Evolutionary conservation across 2,113 vertebrate species (phyloP), one percentile per base, ranked within the genome.

Genomic region (Gulo gulo): DNA sequence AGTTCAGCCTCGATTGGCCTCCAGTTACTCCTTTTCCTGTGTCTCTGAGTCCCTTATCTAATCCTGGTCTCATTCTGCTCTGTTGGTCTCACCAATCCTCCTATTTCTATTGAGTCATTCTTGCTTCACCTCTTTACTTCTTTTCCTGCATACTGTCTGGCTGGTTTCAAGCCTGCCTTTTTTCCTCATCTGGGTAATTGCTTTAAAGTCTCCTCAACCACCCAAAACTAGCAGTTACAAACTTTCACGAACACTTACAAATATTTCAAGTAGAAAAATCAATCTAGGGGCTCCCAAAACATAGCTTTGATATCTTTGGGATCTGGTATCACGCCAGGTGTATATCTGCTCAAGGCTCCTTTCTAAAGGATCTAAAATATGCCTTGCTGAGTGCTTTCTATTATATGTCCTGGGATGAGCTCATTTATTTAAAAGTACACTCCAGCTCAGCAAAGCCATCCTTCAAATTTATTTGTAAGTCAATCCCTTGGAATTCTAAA

Each of bases 331-430:
- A 57, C 79, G 36, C 6, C 29, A 80, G 3, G 82, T 78, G 10
- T 39, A 20, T 50, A 15, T 74, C 65, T 86, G 31, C 20, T n/a
- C 11, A 88, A 92, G 78, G 36, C 34, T 61, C 16, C 91, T 85
- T 93, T 87, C 55, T n/a, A 88, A 93, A 82, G 7, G 36, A 76
- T 50, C 42, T 90, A 85, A 78, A 97, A 83, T 31, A 39, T 59
- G n/a, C 21, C 36, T 52, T 74, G 39, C 18, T 89, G 20, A 74
- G 8, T 50, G 57, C 9, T 83, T 26, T 78, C 23, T 76, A 10
- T 94, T 39, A 16, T n/a, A 85, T 34, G 36, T 36, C 47, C 8
- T 92, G 31, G 9, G 36, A 88, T 88, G 45, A 96, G 34, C 29
- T 73, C 36, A 89, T 83, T 36, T 84, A n/a, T 71, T 91, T 88